Conservation (phyloP, 2,113 vertebrate species). For the Centropus unirufus region DNA sequence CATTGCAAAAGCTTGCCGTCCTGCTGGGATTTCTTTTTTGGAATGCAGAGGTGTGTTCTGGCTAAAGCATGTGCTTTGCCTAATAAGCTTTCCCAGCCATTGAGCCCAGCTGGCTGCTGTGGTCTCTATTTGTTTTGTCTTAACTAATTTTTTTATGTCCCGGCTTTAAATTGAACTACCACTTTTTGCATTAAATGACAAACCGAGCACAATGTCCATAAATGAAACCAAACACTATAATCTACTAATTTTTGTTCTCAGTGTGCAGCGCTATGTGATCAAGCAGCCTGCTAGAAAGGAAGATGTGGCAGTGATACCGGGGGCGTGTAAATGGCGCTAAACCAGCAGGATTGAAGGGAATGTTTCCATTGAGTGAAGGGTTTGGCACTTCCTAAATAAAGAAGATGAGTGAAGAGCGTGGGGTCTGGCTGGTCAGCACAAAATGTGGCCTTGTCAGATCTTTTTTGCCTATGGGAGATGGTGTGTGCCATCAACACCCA, state of each 20-base stretch:
- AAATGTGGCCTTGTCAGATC: not conserved
- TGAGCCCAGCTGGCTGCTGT: conserved; percentile 58
- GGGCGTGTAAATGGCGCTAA: not conserved
- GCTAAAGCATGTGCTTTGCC: conserved; percentile 34
- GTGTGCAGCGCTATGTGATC: not conserved
- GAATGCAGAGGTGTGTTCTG: conserved; percentile 55
- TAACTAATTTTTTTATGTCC: conserved; percentile 58
- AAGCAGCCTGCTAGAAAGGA: not conserved
- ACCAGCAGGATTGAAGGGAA: not conserved
- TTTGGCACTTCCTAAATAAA: not conserved
- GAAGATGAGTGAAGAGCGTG: not conserved
- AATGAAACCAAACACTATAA: conserved; percentile 51
- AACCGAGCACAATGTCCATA: conserved; percentile 28
- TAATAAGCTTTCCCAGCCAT: conserved; percentile 18
- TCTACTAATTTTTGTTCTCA: conserved; percentile 50
- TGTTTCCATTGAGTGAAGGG: not conserved
- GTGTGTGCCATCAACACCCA: not conserved
- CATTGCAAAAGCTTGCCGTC: conserved; percentile 1
- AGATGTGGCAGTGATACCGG: conserved; percentile 20
- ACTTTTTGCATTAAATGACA: conserved; percentile 20
- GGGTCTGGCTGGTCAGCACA: not conserved
- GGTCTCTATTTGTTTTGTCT: conserved; percentile 49
- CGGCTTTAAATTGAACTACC: conserved; percentile 5
- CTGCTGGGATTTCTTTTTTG: conserved; percentile 50
- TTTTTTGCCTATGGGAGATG: not conserved